These are phyloP conservation scores for Hydroisotoma schaefferi DNA, from an alignment of 2,888 invertebrate species.

Conservation along the genomic window DNA sequence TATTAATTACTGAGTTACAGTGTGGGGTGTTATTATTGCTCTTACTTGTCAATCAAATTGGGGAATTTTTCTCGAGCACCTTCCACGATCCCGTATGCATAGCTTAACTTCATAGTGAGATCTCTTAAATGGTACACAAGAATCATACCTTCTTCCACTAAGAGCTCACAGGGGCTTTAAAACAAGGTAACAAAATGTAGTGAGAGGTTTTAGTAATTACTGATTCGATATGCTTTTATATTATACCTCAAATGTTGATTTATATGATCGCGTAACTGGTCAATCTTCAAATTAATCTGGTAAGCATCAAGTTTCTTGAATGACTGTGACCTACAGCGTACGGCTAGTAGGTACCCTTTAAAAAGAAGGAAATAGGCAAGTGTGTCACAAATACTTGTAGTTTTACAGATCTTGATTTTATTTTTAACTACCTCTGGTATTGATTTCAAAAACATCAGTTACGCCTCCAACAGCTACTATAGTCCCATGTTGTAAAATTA, in stretches of 20 bases:
- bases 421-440: slow-evolving; percentile 22
- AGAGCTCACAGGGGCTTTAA: slow-evolving; percentile 34
- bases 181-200: neutral
- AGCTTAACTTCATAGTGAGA: slow-evolving; percentile 23
- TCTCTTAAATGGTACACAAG: slow-evolving; percentile 36
- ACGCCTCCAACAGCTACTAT: slow-evolving; percentile 28
- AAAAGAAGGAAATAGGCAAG: neutral
- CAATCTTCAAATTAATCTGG: slow-evolving; percentile 22
- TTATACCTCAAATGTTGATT: slow-evolving; percentile 30
- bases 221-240: neutral
- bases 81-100: slow-evolving; percentile 32
- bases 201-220: neutral
- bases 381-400: neutral
- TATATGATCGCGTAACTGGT: slow-evolving; percentile 32
- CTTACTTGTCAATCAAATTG: slow-evolving; percentile 32
- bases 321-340: slow-evolving; percentile 16
- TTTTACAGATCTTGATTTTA: neutral
- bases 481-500: slow-evolving; percentile 27
- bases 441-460: slow-evolving; percentile 20
- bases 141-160: slow-evolving; percentile 31
- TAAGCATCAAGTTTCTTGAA: slow-evolving; percentile 15
- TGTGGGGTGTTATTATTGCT: too few relatives aligned
- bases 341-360: slow-evolving; percentile 21
- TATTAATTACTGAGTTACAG: too few relatives aligned
- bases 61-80: slow-evolving; percentile 30